phyloP scores from a whole-genome alignment of 2,797 vertebrate genomes.

The Atherinosoma microstoma region DNA sequence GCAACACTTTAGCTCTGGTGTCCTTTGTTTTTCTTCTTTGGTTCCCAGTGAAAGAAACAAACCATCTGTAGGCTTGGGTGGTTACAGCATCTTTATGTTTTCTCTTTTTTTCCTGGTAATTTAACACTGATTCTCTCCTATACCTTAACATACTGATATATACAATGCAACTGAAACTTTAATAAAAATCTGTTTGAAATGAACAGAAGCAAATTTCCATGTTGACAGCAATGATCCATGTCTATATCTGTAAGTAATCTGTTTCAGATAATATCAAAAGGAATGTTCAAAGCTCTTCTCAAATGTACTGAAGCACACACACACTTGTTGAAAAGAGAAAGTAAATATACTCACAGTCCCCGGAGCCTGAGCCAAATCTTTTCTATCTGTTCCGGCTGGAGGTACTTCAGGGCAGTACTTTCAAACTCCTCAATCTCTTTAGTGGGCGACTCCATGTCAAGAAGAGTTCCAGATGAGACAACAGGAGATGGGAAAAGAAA shows the following conservation, averaged over 20 bases:
- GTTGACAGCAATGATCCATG: neutral
- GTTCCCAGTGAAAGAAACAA: slow-evolving; percentile 16
- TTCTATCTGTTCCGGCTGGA: slow-evolving; percentile 97
- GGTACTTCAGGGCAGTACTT: slow-evolving; percentile 96
- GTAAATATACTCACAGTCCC: slow-evolving; percentile 93
- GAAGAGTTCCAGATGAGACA: slow-evolving; percentile 47
- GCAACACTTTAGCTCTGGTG: neutral
- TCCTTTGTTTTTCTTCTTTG: slow-evolving; percentile 1
- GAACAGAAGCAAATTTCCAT: neutral
- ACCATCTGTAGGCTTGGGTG: slow-evolving; percentile 21
- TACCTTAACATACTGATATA: neutral
- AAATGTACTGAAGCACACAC: neutral
- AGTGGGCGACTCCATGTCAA: slow-evolving; percentile 95
- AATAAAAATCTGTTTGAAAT: slow-evolving; percentile 5
- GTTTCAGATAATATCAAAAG: neutral
- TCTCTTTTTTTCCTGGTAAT: slow-evolving; percentile 1
- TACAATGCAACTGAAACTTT: neutral
- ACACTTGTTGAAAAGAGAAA: slow-evolving; percentile 61
- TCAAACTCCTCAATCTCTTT: slow-evolving; percentile 99
- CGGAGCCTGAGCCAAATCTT: slow-evolving; percentile 99
- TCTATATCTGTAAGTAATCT: neutral
- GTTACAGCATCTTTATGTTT: slow-evolving; percentile 3
- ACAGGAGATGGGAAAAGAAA: slow-evolving; percentile 37
- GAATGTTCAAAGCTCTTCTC: slow-evolving; percentile 6
- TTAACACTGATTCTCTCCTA: neutral